phyloP scores from a whole-genome alignment of 2,888 invertebrate genomes.

The Frankliniella intonsa region DNA sequence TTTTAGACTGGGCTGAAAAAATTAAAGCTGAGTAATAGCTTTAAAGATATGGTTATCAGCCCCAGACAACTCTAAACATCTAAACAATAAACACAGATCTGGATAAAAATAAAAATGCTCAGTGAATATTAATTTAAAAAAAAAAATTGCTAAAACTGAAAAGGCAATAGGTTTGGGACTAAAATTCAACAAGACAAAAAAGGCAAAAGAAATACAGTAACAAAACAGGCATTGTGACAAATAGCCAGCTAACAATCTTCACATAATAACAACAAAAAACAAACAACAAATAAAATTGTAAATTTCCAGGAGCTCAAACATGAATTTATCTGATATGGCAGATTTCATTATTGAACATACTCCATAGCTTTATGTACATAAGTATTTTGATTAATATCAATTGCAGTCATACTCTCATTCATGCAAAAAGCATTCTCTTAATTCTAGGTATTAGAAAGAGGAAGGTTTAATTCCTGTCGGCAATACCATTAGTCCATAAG shows the following conservation, averaged over 20 bases:
- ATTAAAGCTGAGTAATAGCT: too few relatives aligned
- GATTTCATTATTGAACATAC: not conserved
- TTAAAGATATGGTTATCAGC: too few relatives aligned
- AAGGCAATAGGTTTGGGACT: not conserved
- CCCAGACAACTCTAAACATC: too few relatives aligned
- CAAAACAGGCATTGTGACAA: too few relatives aligned
- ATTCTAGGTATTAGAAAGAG: not conserved
- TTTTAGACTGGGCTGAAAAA: too few relatives aligned
- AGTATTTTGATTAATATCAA: not conserved
- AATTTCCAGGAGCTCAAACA: not conserved
- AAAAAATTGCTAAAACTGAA: not conserved
- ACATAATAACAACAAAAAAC: not conserved
- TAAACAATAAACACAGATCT: too few relatives aligned
- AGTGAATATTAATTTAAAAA: not conserved
- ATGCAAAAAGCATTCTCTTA: not conserved
- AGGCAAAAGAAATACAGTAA: not conserved
- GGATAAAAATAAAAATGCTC: too few relatives aligned
- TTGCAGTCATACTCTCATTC: slow-evolving; percentile 12
- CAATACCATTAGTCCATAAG: not conserved
- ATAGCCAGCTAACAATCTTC: too few relatives aligned
- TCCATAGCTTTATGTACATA: not conserved
- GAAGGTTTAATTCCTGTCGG: not conserved
- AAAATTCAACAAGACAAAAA: not conserved
- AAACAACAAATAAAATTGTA: not conserved
- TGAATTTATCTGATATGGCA: not conserved